Base-by-base conservation (phyloP, 2,888 invertebrate species). In the Temnothorax rugatulus region DNA sequence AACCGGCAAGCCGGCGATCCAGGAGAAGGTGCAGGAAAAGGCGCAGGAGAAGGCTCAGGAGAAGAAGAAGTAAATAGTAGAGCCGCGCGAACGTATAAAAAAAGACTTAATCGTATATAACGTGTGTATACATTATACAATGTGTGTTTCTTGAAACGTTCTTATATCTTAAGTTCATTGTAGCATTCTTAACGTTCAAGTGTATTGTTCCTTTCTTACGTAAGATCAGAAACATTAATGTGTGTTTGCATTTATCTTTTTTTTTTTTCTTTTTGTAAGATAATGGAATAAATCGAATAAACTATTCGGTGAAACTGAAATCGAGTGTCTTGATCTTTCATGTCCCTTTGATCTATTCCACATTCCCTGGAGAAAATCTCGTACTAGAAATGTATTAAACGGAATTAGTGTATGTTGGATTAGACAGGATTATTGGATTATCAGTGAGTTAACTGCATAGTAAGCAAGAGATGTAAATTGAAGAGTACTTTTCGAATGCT, bases 1-100 rank as follows among this genome's bases (percentile, higher is more conserved):
- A 34, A 94, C 94, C 25, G 94, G 94, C 1, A 92, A 93, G 68
- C 94, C 94, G 29, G 92, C 93, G 2, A 7, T 94, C 11, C 88
- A 89, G 29, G 83, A 87, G 44, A 41, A 59, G 7, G 11, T 2
- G 1, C 47, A 54, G n/a, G 59, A 84, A 11, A 88, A 90, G 64
- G 25, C 4, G 0, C 63, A 68, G 34, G 13, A 38, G 25, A 64
- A 82, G 15, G 13, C 29, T 4, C 64, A 44, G 73, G 54, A 84
- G 68, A 68, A 82, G 61, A 9, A 7, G n/a, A 57, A 38, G 29
- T 68, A 34, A 18, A 21, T 7, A 34, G 34, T 34, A 0, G 0
- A 18, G 54, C 18, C 13, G 44, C 11, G 8, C 3, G 7, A 3
- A 54, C 21, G 8, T 18, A 64, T 13, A 34, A 34, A 34, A 34